Percentiles rank a stretch among this genome's conserved stretches.
phyloP scores from a whole-genome alignment of 2,113 vertebrate species.

The Suncus etruscus region DNA sequence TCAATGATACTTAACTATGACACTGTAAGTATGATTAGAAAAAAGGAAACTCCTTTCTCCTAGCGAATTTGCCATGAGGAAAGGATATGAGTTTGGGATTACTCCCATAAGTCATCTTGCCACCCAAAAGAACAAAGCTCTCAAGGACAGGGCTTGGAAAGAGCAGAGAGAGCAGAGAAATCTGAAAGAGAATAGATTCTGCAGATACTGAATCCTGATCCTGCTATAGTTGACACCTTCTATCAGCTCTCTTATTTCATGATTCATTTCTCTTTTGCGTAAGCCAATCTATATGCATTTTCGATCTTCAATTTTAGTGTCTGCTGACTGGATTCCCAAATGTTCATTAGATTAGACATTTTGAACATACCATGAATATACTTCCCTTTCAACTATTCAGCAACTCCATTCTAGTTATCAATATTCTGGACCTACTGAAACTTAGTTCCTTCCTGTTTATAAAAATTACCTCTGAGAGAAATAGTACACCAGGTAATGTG shows the following conservation, averaged over 20 bases:
- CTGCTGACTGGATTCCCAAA: background rate
- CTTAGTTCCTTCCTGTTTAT: background rate
- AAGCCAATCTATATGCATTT: background rate
- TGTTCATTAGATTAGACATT: background rate
- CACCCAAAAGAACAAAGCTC: background rate
- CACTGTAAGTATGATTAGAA: background rate
- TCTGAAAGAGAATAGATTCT: background rate
- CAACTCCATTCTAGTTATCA: background rate
- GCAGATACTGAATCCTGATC: background rate
- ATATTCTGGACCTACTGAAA: background rate
- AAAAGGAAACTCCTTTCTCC: background rate
- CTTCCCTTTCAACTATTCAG: background rate
- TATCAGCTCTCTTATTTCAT: slow-evolving; percentile 21
- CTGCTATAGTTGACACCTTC: background rate
- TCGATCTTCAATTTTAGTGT: background rate
- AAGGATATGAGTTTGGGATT: background rate
- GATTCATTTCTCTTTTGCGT: background rate
- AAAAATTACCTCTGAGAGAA: background rate
- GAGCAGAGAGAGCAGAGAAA: background rate
- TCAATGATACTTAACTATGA: background rate
- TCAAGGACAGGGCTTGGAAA: background rate
- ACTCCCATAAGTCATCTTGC: background rate
- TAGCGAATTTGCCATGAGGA: background rate
- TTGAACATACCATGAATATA: background rate
- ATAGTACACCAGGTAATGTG: too few species aligned